A percentile compares a stretch with the other conserved stretches of the same genome.
These are phyloP conservation scores for Diplodus sargus DNA, from an alignment of 2,797 vertebrate genomes.

Conservation along the genomic window DNA sequence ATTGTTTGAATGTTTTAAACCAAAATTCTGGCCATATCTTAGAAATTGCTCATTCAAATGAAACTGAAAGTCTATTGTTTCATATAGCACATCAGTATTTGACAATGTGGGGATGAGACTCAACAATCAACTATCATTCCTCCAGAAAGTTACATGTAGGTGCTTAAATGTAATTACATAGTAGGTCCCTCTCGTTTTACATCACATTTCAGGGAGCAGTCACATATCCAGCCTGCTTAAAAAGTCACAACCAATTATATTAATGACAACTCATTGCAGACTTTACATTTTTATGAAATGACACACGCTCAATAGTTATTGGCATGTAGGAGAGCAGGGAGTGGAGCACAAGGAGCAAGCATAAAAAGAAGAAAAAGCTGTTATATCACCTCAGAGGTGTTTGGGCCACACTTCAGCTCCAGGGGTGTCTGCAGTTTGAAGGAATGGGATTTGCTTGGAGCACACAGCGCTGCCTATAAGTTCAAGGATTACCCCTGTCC, in stretches of 20 bases:
- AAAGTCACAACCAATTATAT: not conserved
- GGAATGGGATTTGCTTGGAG: conserved; percentile 67
- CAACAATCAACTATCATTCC: too few relatives aligned
- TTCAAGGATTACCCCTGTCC: conserved; percentile 74
- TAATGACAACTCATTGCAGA: not conserved
- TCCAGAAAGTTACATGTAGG: too few relatives aligned
- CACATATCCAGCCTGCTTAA: not conserved
- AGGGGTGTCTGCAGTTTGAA: conserved; percentile 68
- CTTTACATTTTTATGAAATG: not conserved
- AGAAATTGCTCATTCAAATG: too few relatives aligned
- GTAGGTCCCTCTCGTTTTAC: not conserved
- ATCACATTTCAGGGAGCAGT: not conserved
- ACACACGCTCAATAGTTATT: conserved; percentile 2
- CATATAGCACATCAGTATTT: too few relatives aligned
- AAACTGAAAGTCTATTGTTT: too few relatives aligned
- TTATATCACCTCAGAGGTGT: conserved; percentile 59
- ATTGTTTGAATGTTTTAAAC: too few relatives aligned
- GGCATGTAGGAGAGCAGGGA: not conserved
- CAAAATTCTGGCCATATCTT: too few relatives aligned
- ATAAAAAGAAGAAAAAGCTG: conserved; percentile 29
- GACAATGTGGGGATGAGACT: too few relatives aligned
- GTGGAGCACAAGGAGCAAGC: conserved; percentile 6
- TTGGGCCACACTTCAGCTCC: conserved; percentile 58
- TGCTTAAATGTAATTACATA: not conserved
- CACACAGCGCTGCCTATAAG: conserved; percentile 65